Evolutionary conservation across 1,140 invertebrate species (phyloP), one percentile per base, ranked within the genome.

Genomic region (Harlomillsia oculata): DNA sequence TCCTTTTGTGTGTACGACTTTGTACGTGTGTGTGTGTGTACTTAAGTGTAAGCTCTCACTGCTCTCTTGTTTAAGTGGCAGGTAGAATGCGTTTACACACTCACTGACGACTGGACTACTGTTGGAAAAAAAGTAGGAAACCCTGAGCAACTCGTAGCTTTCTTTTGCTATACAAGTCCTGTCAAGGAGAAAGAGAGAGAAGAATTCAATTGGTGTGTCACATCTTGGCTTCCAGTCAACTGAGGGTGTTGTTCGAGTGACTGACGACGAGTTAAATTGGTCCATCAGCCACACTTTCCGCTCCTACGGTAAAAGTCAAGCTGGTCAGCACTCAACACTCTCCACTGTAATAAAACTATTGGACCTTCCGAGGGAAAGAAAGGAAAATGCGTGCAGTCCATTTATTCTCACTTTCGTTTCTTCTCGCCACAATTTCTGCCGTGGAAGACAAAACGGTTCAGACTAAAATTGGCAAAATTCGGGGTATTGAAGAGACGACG

Each of bases 391-490:
- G 29, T 36, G 9, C 9, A 36, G 32, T 36, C 32, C n/a, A 36
- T 36, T n/a, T n/a, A n/a, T n/a, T 9, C 32, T 9, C 32, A n/a
- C n/a, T n/a, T 36, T n/a, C 32, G 32, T n/a, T 36, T 36, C n/a
- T n/a, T n/a, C 32, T 36, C 32, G 13, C n/a, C 20, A 41, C 40
- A 16, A 20, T 8, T 16, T 41, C 20, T 53, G 34, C 26, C 34
- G 25, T 28, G 5, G 28, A 29, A 30, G 34, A 28, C 30, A 34
- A 23, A 32, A 37, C 56, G 11, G 59, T 64, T 26, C 39, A 37
- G 23, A 75, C 51, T 73, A 74, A 65, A 70, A 74, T 50, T 75
- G 76, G 14, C 68, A 69, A 55, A 72, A 77, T 55, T 75, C 77
- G 2, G 69, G 75, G 48, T 65, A 79, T 20, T 78, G 79, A 14